A percentile compares a stretch with the other conserved stretches of the same genome.
phyloP scores from a whole-genome alignment of 2,113 vertebrate genomes.

The Hylia prasina region DNA sequence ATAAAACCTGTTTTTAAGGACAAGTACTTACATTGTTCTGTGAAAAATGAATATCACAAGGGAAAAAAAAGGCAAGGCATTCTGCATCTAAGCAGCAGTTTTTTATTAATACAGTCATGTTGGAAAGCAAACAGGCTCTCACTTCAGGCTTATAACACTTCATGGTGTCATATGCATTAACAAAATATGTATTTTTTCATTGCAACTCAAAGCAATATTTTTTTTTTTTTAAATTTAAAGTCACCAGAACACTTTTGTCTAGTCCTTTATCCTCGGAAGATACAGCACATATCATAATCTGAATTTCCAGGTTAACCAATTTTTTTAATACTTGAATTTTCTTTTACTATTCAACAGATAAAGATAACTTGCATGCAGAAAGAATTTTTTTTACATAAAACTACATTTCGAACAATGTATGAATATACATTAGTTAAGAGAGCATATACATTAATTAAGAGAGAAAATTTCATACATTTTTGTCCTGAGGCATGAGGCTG shows the following conservation, averaged over 20 bases:
- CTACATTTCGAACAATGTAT: not conserved
- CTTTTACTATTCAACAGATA: not conserved
- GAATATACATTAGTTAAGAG: not conserved
- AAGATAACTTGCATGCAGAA: not conserved
- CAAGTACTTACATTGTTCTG: not conserved
- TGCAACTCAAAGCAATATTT: not conserved
- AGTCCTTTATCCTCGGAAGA: not conserved
- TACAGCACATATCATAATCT: not conserved
- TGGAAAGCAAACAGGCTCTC: not conserved
- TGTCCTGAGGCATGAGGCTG: not conserved
- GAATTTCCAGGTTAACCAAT: not conserved
- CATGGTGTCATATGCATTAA: not conserved
- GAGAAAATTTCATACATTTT: not conserved
- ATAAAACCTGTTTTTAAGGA: not conserved
- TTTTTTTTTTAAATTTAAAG: not conserved
- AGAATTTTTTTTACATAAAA: not conserved
- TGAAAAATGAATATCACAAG: not conserved
- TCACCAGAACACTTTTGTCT: not conserved
- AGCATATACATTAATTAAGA: not conserved
- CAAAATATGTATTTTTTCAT: not conserved
- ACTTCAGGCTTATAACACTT: not conserved
- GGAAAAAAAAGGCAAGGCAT: not conserved
- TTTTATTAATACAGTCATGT: not conserved
- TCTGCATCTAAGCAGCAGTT: not conserved
- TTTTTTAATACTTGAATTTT: not conserved